phyloP scores from a whole-genome alignment of 2,113 vertebrate genomes.

The Misgurnus anguillicaudatus region DNA sequence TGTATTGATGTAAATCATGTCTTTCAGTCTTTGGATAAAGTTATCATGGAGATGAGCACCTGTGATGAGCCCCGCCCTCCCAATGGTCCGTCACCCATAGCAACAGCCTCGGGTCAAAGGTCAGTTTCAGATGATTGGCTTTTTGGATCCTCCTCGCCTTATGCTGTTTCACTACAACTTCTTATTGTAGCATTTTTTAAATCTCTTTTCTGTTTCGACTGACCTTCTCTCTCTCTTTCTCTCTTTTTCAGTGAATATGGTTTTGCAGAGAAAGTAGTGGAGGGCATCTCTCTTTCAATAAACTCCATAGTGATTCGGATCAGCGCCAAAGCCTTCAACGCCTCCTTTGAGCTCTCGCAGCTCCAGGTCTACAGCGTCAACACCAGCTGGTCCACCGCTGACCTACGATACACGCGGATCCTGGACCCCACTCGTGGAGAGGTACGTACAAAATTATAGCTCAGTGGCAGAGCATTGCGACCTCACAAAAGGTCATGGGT shows the following conservation, averaged over 20 bases:
- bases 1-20: not conserved
- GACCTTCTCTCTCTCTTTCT: not conserved
- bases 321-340: slow-evolving; percentile 97
- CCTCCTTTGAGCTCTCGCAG: slow-evolving; percentile 97
- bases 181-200: not conserved
- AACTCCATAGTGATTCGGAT: slow-evolving; percentile 96
- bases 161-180: not conserved
- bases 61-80: slow-evolving; percentile 95
- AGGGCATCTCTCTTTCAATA: slow-evolving; percentile 95
- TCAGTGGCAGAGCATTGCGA: not conserved
- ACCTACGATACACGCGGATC: slow-evolving; percentile 91
- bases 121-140: slow-evolving; percentile 58
- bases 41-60: slow-evolving; percentile 99
- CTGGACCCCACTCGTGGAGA: slow-evolving; percentile 90
- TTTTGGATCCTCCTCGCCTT: not conserved
- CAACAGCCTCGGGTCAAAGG: slow-evolving; percentile 96
- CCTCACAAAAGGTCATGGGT: too few relatives aligned
- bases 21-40: slow-evolving; percentile 91
- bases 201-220: too few relatives aligned
- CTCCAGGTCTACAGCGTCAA: slow-evolving; percentile 97
- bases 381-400: slow-evolving; percentile 88
- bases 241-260: slow-evolving; percentile 87
- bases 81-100: slow-evolving; percentile 96
- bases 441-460: slow-evolving; percentile 66
- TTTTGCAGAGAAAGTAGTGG: slow-evolving; percentile 98